These are phyloP conservation scores for Thyatira batis DNA, from an alignment of 2,888 invertebrate species.

Conservation along the genomic window DNA sequence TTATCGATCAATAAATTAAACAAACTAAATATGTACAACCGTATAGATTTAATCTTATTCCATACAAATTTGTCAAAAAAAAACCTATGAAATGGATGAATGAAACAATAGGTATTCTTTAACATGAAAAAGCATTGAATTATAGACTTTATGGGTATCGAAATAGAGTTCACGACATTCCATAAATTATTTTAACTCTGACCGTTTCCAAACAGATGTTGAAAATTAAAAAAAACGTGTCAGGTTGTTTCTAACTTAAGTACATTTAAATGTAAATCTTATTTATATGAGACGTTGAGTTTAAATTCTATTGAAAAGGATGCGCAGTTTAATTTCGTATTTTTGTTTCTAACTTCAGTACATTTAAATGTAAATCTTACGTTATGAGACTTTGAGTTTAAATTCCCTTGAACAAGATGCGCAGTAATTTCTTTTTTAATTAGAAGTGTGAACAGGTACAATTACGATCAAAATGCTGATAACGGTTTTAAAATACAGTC, in stretches of 20 bases:
- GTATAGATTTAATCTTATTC: too few species aligned
- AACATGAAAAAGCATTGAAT: too few species aligned
- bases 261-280: not conserved
- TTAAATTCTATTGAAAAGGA: not conserved
- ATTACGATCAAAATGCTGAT: not conserved
- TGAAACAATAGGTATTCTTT: too few species aligned
- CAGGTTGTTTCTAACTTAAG: not conserved
- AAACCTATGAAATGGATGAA: too few species aligned
- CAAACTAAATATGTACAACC: too few species aligned
- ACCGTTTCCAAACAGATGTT: slow-evolving; percentile 39
- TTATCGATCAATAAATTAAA: too few species aligned
- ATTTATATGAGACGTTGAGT: not conserved
- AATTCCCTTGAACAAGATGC: not conserved
- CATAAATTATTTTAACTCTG: not conserved
- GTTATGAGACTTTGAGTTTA: not conserved
- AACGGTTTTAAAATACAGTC: not conserved
- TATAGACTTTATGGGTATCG: not conserved
- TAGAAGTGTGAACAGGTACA: slow-evolving; percentile 1
- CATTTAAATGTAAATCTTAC: not conserved
- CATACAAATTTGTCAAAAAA: not conserved
- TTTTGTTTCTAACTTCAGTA: not conserved
- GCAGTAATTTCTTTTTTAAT: not conserved
- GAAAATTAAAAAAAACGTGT: slow-evolving; percentile 22
- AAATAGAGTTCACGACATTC: not conserved
- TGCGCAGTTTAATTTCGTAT: not conserved